Base-by-base conservation (phyloP, 2,888 invertebrate genomes). In the Synergus laeviventris region DNA sequence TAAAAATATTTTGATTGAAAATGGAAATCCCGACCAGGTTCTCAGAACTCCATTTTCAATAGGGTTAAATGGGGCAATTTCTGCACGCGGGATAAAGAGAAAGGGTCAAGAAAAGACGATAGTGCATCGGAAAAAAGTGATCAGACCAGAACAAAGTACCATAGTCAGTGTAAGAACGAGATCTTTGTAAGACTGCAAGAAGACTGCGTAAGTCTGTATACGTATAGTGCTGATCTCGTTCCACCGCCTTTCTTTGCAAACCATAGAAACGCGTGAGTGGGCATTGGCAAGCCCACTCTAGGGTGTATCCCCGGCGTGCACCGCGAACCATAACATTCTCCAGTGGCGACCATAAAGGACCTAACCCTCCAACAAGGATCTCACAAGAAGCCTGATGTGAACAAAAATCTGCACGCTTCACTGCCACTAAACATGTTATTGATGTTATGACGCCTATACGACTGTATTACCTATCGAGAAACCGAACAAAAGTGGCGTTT, bases 271-370 rank as follows among this genome's bases (percentile, higher is more conserved):
- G 81, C 76, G 80, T 74, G 79, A 84, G 81, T 78, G 78, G 79
- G 73, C 81, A 81, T 77, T 79, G 73, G 77, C 78, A 75, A 78
- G 81, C 78, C 76, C 80, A 77, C 78, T 39, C 11, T 77, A 79
- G 74, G 78, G 78, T 80, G 76, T 79, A 75, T 76, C 76, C 77
- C 78, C 38, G 74, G 79, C 77, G 70, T 77, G 79, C 81, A 80
- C 66, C 70, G 76, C 62, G 78, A 64, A 80, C 81, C 82, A 77
- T 81, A 80, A 84, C 81, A 78, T 81, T 75, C 73, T 73, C 73
- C 76, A 56, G 60, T 62, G 75, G 75, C 64, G 74, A 79, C 76
- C 74, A 78, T 82, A 81, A 78, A 77, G 78, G 77, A 78, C 78
- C 64, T 76, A 81, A 83, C 79, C 82, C 81, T 81, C 78, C 78